Evolutionary conservation across 2,797 vertebrate genomes (phyloP), one percentile per base, ranked within the genome.

Genomic region (Neomorphus geoffroyi): DNA sequence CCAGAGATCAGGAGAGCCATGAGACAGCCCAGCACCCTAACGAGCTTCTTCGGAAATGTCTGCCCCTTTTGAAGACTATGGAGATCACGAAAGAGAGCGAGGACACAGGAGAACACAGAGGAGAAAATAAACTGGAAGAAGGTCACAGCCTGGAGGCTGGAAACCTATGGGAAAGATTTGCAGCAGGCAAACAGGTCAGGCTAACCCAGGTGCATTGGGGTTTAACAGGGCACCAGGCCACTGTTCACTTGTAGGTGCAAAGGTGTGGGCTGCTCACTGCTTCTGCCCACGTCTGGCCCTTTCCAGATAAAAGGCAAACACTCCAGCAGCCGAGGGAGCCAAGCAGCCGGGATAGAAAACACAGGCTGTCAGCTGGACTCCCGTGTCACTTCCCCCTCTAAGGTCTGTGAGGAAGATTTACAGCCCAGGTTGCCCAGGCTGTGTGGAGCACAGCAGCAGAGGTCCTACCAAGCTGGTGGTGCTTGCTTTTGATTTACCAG

Each of bases 401-500:
- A 66, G 60, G 41, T 61, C 16, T 50, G 50, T 53, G 58, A 46
- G n/a, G 43, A 60, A 66, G 51, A 48, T 74, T 85, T 69, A 56
- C 53, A 81, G 71, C 58, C 41, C 56, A 14, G 37, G 35, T 33
- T 64, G 30, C 58, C 48, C 30, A 33, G 57, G 28, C 65, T 67
- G 7, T 80, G 57, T 48, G 41, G 45, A 80, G 26, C 24, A 51
- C 26, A 85, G 57, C 77, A 41, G 41, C 0, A 0, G 41, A 86
- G 43, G 18, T 71, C 45, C 73, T 61, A 27, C 51, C n/a, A 39
- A 9, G 5, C 73, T 75, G 22, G 10, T 90, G 46, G 85, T 77
- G 61, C 57, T 97, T 96, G 89, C 75, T 94, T 94, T 89, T 71
- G 84, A n/a, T 96, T 97, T 93, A 80, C 45, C 15, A 50, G 66